Percentiles rank a stretch among this genome's conserved stretches.
Conservation (phyloP, 2,113 vertebrate species). For the Patagioenas fasciata region DNA sequence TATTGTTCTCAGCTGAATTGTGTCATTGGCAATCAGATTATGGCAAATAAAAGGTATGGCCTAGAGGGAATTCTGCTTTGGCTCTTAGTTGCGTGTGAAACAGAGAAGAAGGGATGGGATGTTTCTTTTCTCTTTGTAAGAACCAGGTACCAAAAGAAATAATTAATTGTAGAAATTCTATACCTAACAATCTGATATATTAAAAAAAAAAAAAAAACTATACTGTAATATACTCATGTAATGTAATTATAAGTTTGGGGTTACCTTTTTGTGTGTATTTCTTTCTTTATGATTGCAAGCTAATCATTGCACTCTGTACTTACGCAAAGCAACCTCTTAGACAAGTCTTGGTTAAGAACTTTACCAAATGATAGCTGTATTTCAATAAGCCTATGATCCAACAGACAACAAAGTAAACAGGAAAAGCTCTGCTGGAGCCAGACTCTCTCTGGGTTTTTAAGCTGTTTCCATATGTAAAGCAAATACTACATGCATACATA, state of each 20-base stretch:
- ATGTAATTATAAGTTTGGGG: background rate
- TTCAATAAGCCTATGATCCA: background rate
- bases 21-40: background rate
- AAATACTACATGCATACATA: background rate
- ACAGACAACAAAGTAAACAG: background rate
- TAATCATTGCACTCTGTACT: background rate
- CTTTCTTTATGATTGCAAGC: background rate
- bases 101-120: background rate
- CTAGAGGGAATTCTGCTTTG: background rate
- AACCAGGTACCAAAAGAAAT: background rate
- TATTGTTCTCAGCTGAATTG: background rate
- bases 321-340: background rate
- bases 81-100: background rate
- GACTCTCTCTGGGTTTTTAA: background rate
- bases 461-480: background rate
- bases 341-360: background rate
- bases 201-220: background rate
- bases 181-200: background rate
- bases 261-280: background rate
- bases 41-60: background rate
- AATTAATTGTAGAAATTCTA: background rate
- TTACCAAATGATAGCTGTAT: background rate
- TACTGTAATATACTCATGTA: background rate
- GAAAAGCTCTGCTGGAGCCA: background rate
- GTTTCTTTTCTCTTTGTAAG: background rate